Evolutionary conservation across 2,888 invertebrate species (phyloP).

Genomic region (Meghimatium bilineatum): DNA sequence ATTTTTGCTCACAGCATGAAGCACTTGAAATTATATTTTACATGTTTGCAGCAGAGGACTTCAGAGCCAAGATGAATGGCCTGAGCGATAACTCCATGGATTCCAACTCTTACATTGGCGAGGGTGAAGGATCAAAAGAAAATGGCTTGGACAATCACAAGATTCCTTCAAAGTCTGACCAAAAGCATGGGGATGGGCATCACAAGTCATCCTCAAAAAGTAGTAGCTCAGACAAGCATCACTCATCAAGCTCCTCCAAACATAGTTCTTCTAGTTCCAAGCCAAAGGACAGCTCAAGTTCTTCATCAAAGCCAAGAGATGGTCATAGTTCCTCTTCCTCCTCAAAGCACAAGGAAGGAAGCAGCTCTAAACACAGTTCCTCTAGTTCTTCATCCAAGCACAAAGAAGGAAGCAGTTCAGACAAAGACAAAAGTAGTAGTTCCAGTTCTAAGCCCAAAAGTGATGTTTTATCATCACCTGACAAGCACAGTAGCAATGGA

Average conservation of each 20-base stretch:
- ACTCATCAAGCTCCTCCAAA: slow-evolving; percentile 32
- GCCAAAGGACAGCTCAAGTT: slow-evolving; percentile 27
- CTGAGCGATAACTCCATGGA: slow-evolving; percentile 34
- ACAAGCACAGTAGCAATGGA: slow-evolving; percentile 43
- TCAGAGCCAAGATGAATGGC: slow-evolving; percentile 39
- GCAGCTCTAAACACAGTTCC: slow-evolving; percentile 33
- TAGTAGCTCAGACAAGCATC: slow-evolving; percentile 18
- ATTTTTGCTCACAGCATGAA: slow-evolving; percentile 33
- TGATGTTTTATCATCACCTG: slow-evolving; percentile 46
- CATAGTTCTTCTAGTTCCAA: slow-evolving; percentile 32
- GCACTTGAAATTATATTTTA: slow-evolving; percentile 19
- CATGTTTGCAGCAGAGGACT: slow-evolving; percentile 37
- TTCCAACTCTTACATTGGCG: slow-evolving; percentile 11
- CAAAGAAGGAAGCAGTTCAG: slow-evolving; percentile 40
- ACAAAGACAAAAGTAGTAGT: slow-evolving; percentile 48
- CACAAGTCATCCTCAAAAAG: slow-evolving; percentile 36
- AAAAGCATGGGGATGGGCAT: slow-evolving; percentile 16
- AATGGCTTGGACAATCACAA: slow-evolving; percentile 35
- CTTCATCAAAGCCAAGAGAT: slow-evolving; percentile 40
- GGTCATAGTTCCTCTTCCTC: slow-evolving; percentile 41
- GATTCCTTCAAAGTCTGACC: slow-evolving; percentile 16
- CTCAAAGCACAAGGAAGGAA: slow-evolving; percentile 42
- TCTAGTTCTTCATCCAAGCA: slow-evolving; percentile 42
- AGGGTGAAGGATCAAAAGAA: slow-evolving; percentile 17
- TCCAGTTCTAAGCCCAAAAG: slow-evolving; percentile 51